phyloP scores from a whole-genome alignment of 2,797 vertebrate species.

The Epinephelus malabaricus region DNA sequence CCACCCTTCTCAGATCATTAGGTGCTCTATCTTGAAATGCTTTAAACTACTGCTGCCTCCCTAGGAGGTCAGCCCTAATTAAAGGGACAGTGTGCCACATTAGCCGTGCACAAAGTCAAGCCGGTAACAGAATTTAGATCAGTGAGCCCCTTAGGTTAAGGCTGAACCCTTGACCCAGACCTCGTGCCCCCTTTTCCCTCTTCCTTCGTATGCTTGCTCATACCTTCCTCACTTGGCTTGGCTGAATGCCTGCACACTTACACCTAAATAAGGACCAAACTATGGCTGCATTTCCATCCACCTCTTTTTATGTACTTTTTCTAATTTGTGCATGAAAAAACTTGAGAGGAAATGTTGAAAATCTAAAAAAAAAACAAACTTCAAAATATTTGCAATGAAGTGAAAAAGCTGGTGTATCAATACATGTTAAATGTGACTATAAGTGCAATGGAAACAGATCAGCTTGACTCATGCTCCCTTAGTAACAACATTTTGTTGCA shows the following conservation, averaged over 20 bases:
- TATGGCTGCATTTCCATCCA: no score
- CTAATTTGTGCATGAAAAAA: no score
- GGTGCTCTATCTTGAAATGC: constrained; percentile 56
- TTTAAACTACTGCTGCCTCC: constrained; percentile 44
- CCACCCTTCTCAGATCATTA: constrained; percentile 46
- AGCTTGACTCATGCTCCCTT: no score
- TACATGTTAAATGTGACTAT: no score
- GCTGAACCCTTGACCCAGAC: constrained; percentile 81
- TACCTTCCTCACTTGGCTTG: constrained; percentile 42
- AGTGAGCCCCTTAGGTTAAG: constrained; percentile 69
- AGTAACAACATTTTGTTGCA: no score
- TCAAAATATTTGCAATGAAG: no score
- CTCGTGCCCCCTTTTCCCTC: constrained; percentile 53
- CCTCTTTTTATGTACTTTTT: no score
- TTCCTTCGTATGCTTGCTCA: constrained; percentile 38
- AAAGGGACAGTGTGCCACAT: constrained; percentile 75
- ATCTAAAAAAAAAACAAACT: no score
- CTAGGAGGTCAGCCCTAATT: constrained; percentile 71
- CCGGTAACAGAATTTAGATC: constrained; percentile 75
- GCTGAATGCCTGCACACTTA: constrained; percentile 29
- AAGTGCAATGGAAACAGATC: no score
- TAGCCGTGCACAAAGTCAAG: constrained; percentile 71
- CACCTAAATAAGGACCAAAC: constrained; percentile 50
- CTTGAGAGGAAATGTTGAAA: no score
- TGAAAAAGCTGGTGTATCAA: no score